Evolutionary conservation across 2,113 vertebrate species (phyloP).

Genomic region (Lontra canadensis): DNA sequence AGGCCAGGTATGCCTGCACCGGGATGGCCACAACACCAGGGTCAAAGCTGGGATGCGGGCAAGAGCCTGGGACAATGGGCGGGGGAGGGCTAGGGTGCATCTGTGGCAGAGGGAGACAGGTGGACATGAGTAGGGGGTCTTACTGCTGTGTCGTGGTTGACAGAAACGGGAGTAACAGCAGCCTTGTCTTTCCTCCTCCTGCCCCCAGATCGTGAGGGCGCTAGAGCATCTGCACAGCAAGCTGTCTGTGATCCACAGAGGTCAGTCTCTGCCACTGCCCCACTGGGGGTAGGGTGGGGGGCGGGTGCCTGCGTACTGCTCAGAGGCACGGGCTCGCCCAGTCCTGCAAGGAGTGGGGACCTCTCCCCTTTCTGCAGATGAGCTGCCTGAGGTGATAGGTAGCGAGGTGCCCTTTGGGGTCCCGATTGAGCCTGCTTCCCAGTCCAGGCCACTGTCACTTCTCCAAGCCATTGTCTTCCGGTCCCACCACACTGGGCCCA

Average conservation of each 20-base stretch:
- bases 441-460: background rate
- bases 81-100: background rate
- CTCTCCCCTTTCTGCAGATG: background rate
- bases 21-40: background rate
- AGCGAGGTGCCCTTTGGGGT: background rate
- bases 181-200: background rate
- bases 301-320: background rate
- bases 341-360: background rate
- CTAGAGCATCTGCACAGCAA: slow-evolving; percentile 90
- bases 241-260: slow-evolving; percentile 89
- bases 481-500: background rate
- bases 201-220: slow-evolving; percentile 85
- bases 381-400: background rate
- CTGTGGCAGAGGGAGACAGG: background rate
- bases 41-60: background rate
- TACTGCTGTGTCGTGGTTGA: background rate
- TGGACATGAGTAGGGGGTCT: fast-evolving
- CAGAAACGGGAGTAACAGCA: background rate
- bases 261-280: slow-evolving; percentile 58
- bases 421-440: background rate
- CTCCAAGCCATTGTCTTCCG: background rate
- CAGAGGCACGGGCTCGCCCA: fast-evolving
- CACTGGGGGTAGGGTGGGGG: too few relatives aligned
- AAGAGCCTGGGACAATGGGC: background rate
- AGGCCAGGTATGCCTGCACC: background rate